A percentile compares a stretch with the other conserved stretches of the same genome.
These are phyloP conservation scores for Scalopus aquaticus DNA, from an alignment of 2,113 vertebrate species.

Conservation along the genomic window DNA sequence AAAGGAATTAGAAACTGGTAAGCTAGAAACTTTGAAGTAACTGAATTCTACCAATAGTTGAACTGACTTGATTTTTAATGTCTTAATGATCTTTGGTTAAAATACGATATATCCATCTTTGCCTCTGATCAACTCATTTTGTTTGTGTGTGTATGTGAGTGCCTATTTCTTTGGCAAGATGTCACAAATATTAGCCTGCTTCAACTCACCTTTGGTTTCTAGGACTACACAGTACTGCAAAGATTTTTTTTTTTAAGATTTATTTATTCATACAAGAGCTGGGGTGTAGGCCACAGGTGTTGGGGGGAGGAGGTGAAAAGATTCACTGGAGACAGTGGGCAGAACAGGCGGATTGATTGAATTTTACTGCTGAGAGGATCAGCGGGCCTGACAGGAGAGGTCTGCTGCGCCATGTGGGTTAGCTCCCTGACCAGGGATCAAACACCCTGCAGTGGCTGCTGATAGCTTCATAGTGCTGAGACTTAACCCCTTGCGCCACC, in stretches of 20 bases:
- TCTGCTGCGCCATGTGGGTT: too few species aligned
- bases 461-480: too few species aligned
- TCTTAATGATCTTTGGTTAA: neutral
- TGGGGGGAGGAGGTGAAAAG: too few species aligned
- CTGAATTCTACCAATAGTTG: neutral
- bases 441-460: too few species aligned
- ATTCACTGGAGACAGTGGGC: too few species aligned
- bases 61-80: neutral
- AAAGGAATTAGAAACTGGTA: neutral
- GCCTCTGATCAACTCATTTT: neutral
- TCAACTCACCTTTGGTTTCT: neutral
- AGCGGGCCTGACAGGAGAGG: too few species aligned
- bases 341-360: too few species aligned
- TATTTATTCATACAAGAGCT: too few species aligned
- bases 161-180: neutral
- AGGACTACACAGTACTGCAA: neutral
- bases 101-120: neutral
- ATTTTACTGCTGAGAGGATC: too few species aligned
- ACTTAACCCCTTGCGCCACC: too few species aligned
- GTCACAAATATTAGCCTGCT: neutral
- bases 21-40: neutral
- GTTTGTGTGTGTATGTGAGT: neutral
- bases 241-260: neutral
- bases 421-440: too few species aligned
- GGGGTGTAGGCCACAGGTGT: too few species aligned